Evolutionary conservation across 2,888 invertebrate species (phyloP).

Genomic region (Copidosoma aretas): DNA sequence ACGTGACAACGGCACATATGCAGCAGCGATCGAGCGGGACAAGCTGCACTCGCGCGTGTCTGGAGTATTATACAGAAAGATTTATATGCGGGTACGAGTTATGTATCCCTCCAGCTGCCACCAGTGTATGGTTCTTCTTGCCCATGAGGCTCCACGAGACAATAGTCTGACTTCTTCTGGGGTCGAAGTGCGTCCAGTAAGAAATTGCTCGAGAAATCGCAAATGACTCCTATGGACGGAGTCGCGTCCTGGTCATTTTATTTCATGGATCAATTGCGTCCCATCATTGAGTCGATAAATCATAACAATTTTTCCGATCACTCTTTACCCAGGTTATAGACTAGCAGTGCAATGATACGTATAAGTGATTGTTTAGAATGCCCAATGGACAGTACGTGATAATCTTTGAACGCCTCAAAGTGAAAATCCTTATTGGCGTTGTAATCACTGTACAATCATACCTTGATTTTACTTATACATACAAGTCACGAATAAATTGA

Average conservation of each 20-base stretch:
- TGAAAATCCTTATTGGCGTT: too few species aligned
- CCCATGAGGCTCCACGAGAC: background rate
- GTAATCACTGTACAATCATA: too few species aligned
- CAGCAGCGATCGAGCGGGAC: background rate
- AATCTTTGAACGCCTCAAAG: too few species aligned
- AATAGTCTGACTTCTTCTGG: too few species aligned
- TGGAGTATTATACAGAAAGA: slow-evolving; percentile 40
- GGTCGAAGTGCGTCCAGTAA: background rate
- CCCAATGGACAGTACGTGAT: too few species aligned
- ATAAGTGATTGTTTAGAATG: too few species aligned
- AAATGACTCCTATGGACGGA: too few species aligned
- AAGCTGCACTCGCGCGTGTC: slow-evolving; percentile 48
- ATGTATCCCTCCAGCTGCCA: slow-evolving; percentile 55
- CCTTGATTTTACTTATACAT: too few species aligned
- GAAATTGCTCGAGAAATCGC: background rate
- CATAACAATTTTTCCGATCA: background rate
- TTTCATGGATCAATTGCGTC: background rate
- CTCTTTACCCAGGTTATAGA: too few species aligned
- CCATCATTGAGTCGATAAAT: slow-evolving; percentile 7
- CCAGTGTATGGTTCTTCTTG: slow-evolving; percentile 44
- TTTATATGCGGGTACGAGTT: slow-evolving; percentile 53
- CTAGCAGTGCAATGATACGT: too few species aligned
- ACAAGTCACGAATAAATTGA: too few species aligned
- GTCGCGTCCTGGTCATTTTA: background rate
- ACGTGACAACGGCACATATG: too few species aligned